phyloP scores from a whole-genome alignment of 2,888 invertebrate species.

The Hyposoter didymator region DNA sequence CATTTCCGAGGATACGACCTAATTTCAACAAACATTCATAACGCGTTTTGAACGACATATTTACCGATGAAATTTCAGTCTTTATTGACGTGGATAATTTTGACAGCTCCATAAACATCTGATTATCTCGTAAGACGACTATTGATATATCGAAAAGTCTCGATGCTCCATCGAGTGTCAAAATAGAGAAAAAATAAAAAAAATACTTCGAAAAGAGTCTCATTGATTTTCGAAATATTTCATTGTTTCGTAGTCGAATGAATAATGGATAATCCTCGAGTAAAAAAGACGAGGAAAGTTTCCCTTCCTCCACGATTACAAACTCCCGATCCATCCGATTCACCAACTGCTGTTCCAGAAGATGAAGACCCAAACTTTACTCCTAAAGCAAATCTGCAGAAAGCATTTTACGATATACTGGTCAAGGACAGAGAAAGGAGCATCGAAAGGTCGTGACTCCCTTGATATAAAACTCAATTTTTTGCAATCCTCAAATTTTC shows the following conservation, averaged over 20 bases:
- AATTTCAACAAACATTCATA: not conserved
- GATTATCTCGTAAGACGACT: conserved; percentile 22
- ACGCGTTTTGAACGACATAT: not conserved
- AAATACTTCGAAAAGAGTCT: not conserved
- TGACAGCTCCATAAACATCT: conserved; percentile 39
- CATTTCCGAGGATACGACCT: conserved; percentile 19
- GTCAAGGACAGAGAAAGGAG: conserved; percentile 73
- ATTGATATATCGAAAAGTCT: conserved; percentile 17
- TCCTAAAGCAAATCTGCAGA: conserved; percentile 77
- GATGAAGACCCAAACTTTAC: conserved; percentile 35
- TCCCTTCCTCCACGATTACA: conserved; percentile 72
- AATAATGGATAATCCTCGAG: conserved; percentile 72
- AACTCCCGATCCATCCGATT: conserved; percentile 65
- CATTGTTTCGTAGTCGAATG: not conserved
- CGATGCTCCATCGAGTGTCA: conserved; percentile 37
- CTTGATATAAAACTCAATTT: not conserved
- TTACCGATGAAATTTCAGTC: not conserved
- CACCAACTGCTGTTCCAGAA: conserved; percentile 42
- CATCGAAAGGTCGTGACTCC: conserved; percentile 73
- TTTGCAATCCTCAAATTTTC: not conserved
- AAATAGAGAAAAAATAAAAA: not conserved
- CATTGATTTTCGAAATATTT: not conserved
- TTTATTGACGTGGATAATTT: not conserved
- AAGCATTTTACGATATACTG: conserved; percentile 73
- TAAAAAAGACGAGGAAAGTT: conserved; percentile 70